A percentile compares a stretch with the other conserved stretches of the same genome.
phyloP scores from a whole-genome alignment of 2,888 invertebrate species.

The Drosophila pseudotakahashii region DNA sequence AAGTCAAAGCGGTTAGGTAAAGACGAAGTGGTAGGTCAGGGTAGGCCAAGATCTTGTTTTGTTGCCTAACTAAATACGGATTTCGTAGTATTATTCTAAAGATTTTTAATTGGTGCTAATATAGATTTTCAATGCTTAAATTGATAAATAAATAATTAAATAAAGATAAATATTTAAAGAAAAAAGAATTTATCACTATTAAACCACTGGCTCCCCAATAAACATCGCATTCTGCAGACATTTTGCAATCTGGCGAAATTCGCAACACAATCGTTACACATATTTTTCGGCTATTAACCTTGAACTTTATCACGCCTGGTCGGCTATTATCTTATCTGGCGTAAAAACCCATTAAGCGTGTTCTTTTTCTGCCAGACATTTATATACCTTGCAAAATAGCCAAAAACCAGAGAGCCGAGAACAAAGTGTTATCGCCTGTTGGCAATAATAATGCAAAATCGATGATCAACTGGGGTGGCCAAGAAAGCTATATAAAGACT shows the following conservation, averaged over 20 bases:
- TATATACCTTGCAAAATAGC: constrained; percentile 29
- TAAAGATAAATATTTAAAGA: neutral
- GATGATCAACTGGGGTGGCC: constrained; percentile 37
- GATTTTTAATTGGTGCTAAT: too few species aligned
- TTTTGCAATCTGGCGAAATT: constrained; percentile 36
- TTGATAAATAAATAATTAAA: neutral
- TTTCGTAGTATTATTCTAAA: neutral
- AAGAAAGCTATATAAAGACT: constrained; percentile 26
- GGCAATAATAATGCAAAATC: constrained; percentile 61
- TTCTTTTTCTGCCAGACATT: constrained; percentile 43
- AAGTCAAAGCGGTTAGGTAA: too few species aligned
- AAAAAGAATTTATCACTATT: neutral
- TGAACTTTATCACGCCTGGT: constrained; percentile 63
- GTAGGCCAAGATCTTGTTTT: constrained; percentile 11
- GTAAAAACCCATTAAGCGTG: constrained; percentile 37
- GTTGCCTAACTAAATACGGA: too few species aligned
- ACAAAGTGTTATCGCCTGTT: constrained; percentile 55
- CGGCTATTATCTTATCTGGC: constrained; percentile 63
- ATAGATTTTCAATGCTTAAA: too few species aligned
- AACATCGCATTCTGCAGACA: constrained; percentile 8
- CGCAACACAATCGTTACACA: constrained; percentile 37
- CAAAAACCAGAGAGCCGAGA: constrained; percentile 20
- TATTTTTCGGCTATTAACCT: constrained; percentile 63
- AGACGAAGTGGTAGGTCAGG: too few species aligned
- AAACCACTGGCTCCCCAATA: neutral